These are phyloP conservation scores for Vanessa tameamea DNA, from an alignment of 1,140 invertebrate species.

Conservation along the genomic window DNA sequence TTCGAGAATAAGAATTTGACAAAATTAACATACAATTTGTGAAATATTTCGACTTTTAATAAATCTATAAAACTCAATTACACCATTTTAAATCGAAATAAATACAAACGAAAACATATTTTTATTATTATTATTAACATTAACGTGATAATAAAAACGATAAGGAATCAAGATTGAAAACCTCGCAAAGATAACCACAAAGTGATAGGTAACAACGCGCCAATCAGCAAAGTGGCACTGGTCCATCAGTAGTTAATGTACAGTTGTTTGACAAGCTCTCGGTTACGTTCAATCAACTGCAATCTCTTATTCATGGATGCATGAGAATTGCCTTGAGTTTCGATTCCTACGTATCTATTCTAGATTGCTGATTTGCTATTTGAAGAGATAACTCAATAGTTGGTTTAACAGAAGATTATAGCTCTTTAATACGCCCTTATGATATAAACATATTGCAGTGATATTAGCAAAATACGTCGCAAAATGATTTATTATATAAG, in stretches of 20 bases:
- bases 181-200: background rate
- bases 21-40: no score
- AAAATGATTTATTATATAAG: no score
- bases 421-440: background rate
- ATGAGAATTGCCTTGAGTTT: slow-evolving; percentile 34
- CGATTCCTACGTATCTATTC: slow-evolving; percentile 21
- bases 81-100: no score
- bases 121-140: background rate
- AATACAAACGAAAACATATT: background rate
- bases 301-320: slow-evolving; percentile 46
- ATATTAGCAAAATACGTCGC: no score
- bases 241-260: slow-evolving; percentile 35
- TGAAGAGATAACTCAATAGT: background rate
- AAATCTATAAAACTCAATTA: no score
- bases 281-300: slow-evolving; percentile 48
- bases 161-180: background rate
- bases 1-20: no score
- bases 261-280: slow-evolving; percentile 47
- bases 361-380: slow-evolving; percentile 5
- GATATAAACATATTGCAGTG: background rate
- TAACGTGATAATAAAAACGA: background rate
- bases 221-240: slow-evolving; percentile 37
- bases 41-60: no score
- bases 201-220: slow-evolving; percentile 4
- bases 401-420: background rate